Base-by-base conservation (phyloP, 2,888 invertebrate species). In the Acleris cristana region DNA sequence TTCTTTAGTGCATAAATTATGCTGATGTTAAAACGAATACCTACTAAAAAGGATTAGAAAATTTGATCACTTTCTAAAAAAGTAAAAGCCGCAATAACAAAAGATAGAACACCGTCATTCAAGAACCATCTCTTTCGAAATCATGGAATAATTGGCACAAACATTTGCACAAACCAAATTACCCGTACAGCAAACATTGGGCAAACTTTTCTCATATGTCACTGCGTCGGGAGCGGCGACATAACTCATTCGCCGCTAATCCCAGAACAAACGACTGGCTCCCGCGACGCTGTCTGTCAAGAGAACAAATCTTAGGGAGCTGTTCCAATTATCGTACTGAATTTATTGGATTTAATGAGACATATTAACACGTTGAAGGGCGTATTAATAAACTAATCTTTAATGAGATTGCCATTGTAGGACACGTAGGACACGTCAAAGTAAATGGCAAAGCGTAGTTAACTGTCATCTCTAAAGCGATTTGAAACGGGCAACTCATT, bases 261-360 rank as follows among this genome's bases (percentile, higher is more conserved):
- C 72, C 69, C 54, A 55, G 69, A 70, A 76, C 74, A 74, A 76
- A 76, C 75, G 76, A 76, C 74, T 74, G 66, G 63, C 65, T 67
- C 67, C 67, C 67, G 67, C 57, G 67, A 67, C 67, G 62, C 62
- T 63, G 67, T 67, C 67, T 67, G 62, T 67, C 67, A 63, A 23
- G 62, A 53, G 58, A 67, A 57, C 67, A 67, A 67, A 67, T 67
- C 67, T 67, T 57, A 62, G 57, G 66, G 67, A 62, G 49, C 19
- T 45, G 67, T 67, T 58, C 67, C 67, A 67, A 67, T 62, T 67
- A 58, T 63, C 67, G 62, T 53, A 67, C 67, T 53, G 26, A 7
- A 34, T 23, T 18, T 21, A 48, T 57, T 62, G 45, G 56, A 52
- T 66, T 58, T 62, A 62, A 49, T 57, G 18, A 18, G 40, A 40